A percentile compares a stretch with the other conserved stretches of the same genome.
phyloP scores from a whole-genome alignment of 2,797 vertebrate genomes.

The Gadopsis bispinosus region DNA sequence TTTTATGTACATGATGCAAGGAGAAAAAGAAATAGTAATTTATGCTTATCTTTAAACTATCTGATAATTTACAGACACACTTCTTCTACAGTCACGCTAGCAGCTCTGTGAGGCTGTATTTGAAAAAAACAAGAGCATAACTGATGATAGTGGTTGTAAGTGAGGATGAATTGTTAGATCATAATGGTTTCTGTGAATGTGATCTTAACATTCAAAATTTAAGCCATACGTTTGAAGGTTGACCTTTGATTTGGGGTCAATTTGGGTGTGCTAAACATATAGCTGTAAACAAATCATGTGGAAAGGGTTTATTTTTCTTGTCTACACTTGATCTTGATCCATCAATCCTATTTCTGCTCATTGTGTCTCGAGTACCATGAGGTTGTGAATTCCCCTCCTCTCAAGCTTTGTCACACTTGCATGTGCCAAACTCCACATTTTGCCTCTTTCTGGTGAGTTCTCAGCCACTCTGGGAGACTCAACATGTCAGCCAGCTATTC shows the following conservation, averaged over 20 bases:
- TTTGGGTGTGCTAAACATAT: neutral
- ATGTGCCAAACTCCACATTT: constrained; percentile 56
- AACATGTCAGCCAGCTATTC: constrained; percentile 65
- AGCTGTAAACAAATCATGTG: neutral
- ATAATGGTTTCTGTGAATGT: neutral
- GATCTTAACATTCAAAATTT: too few species aligned
- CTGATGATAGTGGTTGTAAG: neutral
- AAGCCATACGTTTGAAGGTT: neutral
- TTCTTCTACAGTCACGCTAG: neutral
- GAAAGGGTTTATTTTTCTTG: neutral
- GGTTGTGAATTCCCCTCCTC: constrained; percentile 29
- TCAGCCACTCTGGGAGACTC: constrained; percentile 47
- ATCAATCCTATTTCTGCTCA: constrained; percentile 4
- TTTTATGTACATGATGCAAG: neutral
- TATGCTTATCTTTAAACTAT: too few species aligned
- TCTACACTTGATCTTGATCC: neutral
- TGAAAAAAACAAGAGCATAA: neutral
- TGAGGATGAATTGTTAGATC: neutral
- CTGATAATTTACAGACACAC: neutral
- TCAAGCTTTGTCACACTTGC: constrained; percentile 42
- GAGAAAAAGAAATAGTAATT: too few species aligned
- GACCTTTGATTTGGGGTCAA: neutral
- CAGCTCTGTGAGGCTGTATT: neutral
- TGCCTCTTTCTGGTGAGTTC: constrained; percentile 53
- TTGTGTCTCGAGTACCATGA: constrained; percentile 27